Conservation (phyloP, 1,140 invertebrate species). For the Eueides isabella region DNA sequence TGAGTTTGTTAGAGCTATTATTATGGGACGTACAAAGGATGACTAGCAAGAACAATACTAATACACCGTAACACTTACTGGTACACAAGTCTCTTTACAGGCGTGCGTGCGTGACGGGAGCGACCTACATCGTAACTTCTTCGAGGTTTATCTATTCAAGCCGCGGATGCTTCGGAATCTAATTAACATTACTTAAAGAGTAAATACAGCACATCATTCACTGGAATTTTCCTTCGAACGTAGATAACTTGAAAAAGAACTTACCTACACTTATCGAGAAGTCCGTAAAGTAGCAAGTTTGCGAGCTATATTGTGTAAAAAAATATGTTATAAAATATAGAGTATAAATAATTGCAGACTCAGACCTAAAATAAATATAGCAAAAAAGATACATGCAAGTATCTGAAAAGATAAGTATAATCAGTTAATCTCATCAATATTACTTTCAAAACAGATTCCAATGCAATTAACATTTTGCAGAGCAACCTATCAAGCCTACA, state of each 20-base stretch:
- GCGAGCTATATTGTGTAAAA: neutral
- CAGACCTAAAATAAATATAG: too few species aligned
- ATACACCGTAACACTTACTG: conserved; percentile 38
- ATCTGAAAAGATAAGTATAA: neutral
- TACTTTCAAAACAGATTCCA: conserved; percentile 26
- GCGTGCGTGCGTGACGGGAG: conserved; percentile 59
- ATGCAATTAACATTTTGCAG: conserved; percentile 38
- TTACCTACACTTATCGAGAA: neutral
- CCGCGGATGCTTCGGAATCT: conserved; percentile 49
- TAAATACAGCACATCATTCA: conserved; percentile 31
- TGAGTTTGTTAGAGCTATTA: conserved; percentile 42
- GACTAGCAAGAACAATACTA: conserved; percentile 48
- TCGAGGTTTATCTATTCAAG: conserved; percentile 60
- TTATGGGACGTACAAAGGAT: conserved; percentile 43
- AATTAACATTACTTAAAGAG: conserved; percentile 47
- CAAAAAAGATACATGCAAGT: too few species aligned
- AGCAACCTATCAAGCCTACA: conserved; percentile 40
- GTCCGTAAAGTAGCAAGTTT: neutral
- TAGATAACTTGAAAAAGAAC: conserved; percentile 1
- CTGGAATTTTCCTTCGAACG: conserved; percentile 38
- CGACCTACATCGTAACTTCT: conserved; percentile 60
- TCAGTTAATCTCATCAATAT: too few species aligned
- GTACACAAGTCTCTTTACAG: conserved; percentile 37
- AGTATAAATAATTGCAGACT: too few species aligned
- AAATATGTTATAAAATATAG: neutral